A percentile compares a stretch with the other conserved stretches of the same genome.
phyloP scores from a whole-genome alignment of 2,888 invertebrate species.

The Phyto melanocephala region DNA sequence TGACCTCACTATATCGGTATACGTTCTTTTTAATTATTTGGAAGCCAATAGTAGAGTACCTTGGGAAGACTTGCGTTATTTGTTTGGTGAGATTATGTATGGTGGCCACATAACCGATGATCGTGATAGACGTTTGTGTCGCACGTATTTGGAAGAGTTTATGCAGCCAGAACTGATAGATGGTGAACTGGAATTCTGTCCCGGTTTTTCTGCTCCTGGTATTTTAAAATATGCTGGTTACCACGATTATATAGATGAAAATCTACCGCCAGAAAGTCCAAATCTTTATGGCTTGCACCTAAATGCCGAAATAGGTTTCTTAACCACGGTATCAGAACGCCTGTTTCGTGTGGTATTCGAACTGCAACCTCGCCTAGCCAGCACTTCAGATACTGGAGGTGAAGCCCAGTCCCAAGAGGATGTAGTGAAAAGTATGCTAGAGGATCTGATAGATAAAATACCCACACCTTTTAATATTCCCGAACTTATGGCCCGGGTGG shows the following conservation, averaged over 20 bases:
- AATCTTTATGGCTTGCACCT: constrained; percentile 94
- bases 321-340: constrained; percentile 91
- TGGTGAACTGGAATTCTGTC: constrained; percentile 89
- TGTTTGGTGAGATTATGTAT: constrained; percentile 98
- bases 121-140: constrained; percentile 94
- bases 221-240: constrained; percentile 93
- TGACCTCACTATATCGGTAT: constrained; percentile 94
- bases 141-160: constrained; percentile 91
- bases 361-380: constrained; percentile 92
- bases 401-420: constrained; percentile 87
- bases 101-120: constrained; percentile 98
- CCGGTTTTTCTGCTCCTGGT: constrained; percentile 91
- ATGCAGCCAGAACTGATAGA: constrained; percentile 93
- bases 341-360: constrained; percentile 92
- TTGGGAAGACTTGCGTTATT: constrained; percentile 95
- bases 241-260: constrained; percentile 92
- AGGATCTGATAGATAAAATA: constrained; percentile 92
- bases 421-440: constrained; percentile 83
- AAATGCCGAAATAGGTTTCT: constrained; percentile 96
- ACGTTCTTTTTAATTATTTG: constrained; percentile 93
- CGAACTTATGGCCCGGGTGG: constrained; percentile 91
- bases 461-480: constrained; percentile 92
- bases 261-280: constrained; percentile 92
- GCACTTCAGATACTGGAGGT: constrained; percentile 83
- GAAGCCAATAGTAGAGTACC: constrained; percentile 93